Evolutionary conservation across 1,140 invertebrate genomes (phyloP).

Genomic region (Drosophila arizonae): DNA sequence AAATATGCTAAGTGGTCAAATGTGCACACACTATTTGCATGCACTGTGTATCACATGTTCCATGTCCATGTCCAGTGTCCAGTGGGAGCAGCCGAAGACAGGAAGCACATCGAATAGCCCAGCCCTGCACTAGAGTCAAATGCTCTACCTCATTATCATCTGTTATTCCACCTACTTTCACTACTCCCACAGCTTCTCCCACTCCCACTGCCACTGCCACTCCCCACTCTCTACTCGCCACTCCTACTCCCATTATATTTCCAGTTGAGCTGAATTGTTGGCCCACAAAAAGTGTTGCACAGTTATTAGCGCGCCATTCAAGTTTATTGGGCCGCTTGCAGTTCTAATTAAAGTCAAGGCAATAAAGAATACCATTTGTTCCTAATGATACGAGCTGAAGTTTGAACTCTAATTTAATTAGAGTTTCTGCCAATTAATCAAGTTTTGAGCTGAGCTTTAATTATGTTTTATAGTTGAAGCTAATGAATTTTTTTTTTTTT

Average conservation of each 20-base stretch:
- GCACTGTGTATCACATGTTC: slow-evolving; percentile 27
- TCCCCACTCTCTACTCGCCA: too few species aligned
- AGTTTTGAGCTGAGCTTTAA: background rate
- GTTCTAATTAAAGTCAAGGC: slow-evolving; percentile 34
- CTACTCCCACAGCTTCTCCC: too few species aligned
- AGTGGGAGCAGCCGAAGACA: slow-evolving; percentile 16
- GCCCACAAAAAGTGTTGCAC: slow-evolving; percentile 34
- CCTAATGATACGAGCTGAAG: slow-evolving; percentile 29
- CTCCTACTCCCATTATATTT: too few species aligned
- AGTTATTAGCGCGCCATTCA: slow-evolving; percentile 46
- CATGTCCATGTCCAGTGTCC: background rate
- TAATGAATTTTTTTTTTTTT: background rate
- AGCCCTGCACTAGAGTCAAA: slow-evolving; percentile 7
- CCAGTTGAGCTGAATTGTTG: slow-evolving; percentile 8
- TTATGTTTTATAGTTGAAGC: background rate
- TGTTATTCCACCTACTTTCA: background rate
- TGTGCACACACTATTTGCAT: slow-evolving; percentile 46
- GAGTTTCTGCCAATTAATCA: background rate
- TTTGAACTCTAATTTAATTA: background rate
- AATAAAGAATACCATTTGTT: background rate
- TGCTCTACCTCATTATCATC: slow-evolving; percentile 24
- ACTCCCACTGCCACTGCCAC: background rate
- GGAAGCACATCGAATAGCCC: background rate
- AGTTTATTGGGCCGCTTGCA: slow-evolving; percentile 28
- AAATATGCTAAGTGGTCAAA: slow-evolving; percentile 46